Evolutionary conservation across 2,888 invertebrate genomes (phyloP), one percentile per base, ranked within the genome.

Genomic region (Drosophila demipolita): DNA sequence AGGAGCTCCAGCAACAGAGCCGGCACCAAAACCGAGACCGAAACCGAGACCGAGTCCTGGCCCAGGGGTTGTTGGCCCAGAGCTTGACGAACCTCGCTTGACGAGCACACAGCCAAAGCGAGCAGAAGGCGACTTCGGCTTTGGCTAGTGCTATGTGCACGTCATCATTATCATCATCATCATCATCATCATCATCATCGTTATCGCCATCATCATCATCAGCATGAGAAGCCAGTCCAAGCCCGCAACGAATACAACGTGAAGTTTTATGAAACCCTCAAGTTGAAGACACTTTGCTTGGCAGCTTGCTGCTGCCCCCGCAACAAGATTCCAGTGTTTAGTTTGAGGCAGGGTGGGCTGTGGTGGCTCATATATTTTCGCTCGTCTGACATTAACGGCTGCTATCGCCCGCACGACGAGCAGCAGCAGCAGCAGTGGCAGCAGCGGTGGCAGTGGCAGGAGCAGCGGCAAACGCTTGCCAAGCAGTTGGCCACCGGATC

Each of bases 301-400:
- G 26, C 59, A 59, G 23, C 38, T 49, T 53, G 40, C 50, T 53
- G 40, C 50, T 40, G 48, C 54, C 53, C 53, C 49, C 20, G 32
- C 65, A 54, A 26, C 20, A n/a, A 32, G 23, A 15, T 9, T 23
- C 53, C 12, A 29, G 55, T 32, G 57, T 50, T 29, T 23, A 4
- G 54, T 48, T 3, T 11, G 33, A 33, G 45, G 26, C 40, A 32
- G 23, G 55, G 49, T 12, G 61, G 50, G 32, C 35, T 35, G 53
- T 26, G 15, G 71, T 75, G 73, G 82, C 84, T 91, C 91, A 93
- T 93, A 93, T 93, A 93, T 93, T 93, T 93, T 92, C 91, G 83
- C 91, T 91, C 90, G 92, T 91, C 92, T 93, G 93, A 93, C 93
- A 93, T 93, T 93, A 93, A 93, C 93, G 88, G 85, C 85, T 93